Conservation (phyloP, 2,888 invertebrate genomes). For the Acanthococcus lagerstroemiae region DNA sequence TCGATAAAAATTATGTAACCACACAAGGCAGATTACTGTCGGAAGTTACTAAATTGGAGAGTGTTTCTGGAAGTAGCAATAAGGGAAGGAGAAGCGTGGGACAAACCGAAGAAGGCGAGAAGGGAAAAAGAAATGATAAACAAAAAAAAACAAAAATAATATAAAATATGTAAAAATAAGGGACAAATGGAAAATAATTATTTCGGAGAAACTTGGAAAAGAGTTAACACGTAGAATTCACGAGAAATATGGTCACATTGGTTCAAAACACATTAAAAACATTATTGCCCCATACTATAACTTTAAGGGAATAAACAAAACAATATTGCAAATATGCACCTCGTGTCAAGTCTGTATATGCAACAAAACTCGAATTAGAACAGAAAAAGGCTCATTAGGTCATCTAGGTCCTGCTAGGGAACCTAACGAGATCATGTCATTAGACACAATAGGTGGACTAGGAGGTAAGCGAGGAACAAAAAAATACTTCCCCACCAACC, state of each 20-base stretch:
- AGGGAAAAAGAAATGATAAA: too few relatives aligned
- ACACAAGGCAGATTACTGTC: too few relatives aligned
- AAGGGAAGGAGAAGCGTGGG: too few relatives aligned
- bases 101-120: too few relatives aligned
- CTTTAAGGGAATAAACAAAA: conserved; percentile 33
- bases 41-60: too few relatives aligned
- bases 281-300: conserved; percentile 16
- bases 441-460: conserved; percentile 39
- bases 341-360: conserved; percentile 35
- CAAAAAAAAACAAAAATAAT: too few relatives aligned
- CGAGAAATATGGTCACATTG: conserved; percentile 33
- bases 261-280: conserved; percentile 23
- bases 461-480: conserved; percentile 36
- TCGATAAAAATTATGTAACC: too few relatives aligned
- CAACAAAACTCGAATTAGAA: conserved; percentile 38
- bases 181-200: background rate
- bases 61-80: too few relatives aligned
- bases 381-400: conserved; percentile 36
- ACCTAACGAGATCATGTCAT: conserved; percentile 37
- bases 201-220: background rate
- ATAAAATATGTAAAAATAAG: background rate
- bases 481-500: too few relatives aligned
- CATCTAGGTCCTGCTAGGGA: conserved; percentile 37
- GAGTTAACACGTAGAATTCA: background rate
- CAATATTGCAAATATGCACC: conserved; percentile 34